Evolutionary conservation across 1,140 invertebrate species (phyloP).

Genomic region (Hesperophylax magnus): DNA sequence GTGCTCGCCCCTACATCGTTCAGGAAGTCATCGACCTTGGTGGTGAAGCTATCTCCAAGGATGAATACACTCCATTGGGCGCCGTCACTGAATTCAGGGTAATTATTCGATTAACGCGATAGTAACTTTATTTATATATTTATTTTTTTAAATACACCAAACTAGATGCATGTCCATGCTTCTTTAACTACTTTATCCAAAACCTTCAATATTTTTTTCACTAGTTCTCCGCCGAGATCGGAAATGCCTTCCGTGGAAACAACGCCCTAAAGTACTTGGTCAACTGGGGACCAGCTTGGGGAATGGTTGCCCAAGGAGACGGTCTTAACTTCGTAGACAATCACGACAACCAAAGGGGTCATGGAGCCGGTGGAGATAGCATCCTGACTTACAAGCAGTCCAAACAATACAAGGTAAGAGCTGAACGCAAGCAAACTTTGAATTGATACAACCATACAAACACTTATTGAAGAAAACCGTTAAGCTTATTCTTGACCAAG

Average conservation of each 20-base stretch:
- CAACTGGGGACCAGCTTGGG: slow-evolving; percentile 74
- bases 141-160: no score
- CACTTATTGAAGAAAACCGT: neutral
- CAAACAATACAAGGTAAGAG: slow-evolving; percentile 71
- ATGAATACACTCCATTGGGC: slow-evolving; percentile 77
- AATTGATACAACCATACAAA: no score
- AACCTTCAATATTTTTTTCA: neutral
- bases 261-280: slow-evolving; percentile 66
- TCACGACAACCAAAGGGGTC: slow-evolving; percentile 74
- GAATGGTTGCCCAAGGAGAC: slow-evolving; percentile 70
- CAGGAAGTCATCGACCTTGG: slow-evolving; percentile 89
- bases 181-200: neutral
- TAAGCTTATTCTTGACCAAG: neutral
- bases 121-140: no score
- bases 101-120: neutral
- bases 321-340: slow-evolving; percentile 78
- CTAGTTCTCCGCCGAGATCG: slow-evolving; percentile 52
- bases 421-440: no score
- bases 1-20: slow-evolving; percentile 77
- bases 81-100: slow-evolving; percentile 81
- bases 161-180: no score
- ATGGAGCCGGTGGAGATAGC: slow-evolving; percentile 67
- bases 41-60: slow-evolving; percentile 76
- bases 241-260: slow-evolving; percentile 63
- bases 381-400: slow-evolving; percentile 76